Percentiles rank a stretch among this genome's conserved stretches.
phyloP scores from a whole-genome alignment of 2,113 vertebrate species.

The Ictalurus punctatus region DNA sequence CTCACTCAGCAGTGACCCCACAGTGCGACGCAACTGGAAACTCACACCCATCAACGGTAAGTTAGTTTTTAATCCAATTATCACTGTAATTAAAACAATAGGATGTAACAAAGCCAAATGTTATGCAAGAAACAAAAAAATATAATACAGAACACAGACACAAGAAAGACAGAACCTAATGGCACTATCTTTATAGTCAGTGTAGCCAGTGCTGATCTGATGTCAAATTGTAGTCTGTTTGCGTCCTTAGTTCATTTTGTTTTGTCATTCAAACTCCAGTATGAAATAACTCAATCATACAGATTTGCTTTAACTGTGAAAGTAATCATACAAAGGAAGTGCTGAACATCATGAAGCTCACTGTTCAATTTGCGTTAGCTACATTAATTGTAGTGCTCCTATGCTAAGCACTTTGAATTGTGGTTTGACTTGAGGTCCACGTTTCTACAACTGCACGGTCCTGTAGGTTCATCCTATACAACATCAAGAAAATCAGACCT shows the following conservation, averaged over 20 bases:
- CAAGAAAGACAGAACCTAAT: neutral
- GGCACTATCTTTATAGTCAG: neutral
- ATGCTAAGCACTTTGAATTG: neutral
- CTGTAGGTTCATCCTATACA: too few species aligned
- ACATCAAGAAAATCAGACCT: too few species aligned
- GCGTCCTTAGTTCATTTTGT: neutral
- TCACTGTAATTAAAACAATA: neutral
- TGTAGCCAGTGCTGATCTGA: neutral
- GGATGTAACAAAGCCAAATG: neutral
- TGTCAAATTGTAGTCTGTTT: neutral
- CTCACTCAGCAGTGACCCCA: slow-evolving; percentile 75
- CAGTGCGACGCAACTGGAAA: slow-evolving; percentile 77
- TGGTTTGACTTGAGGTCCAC: neutral
- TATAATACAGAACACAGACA: neutral
- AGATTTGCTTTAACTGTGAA: neutral
- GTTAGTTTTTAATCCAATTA: neutral
- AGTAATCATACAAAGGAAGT: neutral
- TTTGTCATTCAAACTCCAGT: neutral
- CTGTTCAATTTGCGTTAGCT: neutral
- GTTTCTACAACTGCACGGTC: too few species aligned
- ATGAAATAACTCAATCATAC: neutral
- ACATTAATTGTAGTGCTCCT: neutral
- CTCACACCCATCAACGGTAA: slow-evolving; percentile 79
- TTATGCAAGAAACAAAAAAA: neutral
- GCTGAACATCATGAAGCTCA: neutral